These are phyloP conservation scores for Panzeria rudis DNA, from an alignment of 2,888 invertebrate species.

Conservation along the genomic window DNA sequence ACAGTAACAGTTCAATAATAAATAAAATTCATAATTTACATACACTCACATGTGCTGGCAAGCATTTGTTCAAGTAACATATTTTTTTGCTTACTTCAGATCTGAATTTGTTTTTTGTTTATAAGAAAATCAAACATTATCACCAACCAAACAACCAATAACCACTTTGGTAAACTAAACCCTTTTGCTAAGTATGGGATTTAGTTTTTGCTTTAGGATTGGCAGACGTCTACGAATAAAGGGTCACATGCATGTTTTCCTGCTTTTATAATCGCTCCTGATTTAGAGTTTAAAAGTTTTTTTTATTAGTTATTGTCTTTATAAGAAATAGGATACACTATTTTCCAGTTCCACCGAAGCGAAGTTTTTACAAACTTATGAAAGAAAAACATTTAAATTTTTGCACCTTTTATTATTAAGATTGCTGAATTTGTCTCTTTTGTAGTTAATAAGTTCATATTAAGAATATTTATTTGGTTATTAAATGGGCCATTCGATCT, in stretches of 20 bases:
- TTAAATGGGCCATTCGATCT: too few relatives aligned
- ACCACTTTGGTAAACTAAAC: constrained; percentile 31
- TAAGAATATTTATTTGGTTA: too few relatives aligned
- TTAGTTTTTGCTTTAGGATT: not conserved
- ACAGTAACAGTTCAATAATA: constrained; percentile 75
- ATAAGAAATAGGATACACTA: too few relatives aligned
- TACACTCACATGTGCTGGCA: constrained; percentile 23
- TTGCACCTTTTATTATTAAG: too few relatives aligned
- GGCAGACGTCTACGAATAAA: not conserved
- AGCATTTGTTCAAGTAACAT: constrained; percentile 26
- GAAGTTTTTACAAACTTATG: too few relatives aligned
- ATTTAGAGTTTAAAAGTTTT: not conserved
- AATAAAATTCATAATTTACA: constrained; percentile 74
- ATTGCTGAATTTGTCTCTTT: too few relatives aligned
- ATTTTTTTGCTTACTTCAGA: not conserved
- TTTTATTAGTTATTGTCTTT: too few relatives aligned
- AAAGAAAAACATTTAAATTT: too few relatives aligned
- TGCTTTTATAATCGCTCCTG: not conserved
- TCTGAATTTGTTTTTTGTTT: not conserved
- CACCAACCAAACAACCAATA: constrained; percentile 41
- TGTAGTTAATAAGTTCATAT: too few relatives aligned
- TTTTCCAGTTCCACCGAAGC: too few relatives aligned
- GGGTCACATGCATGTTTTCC: not conserved
- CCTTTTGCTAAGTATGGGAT: constrained; percentile 9
- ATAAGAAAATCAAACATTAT: constrained; percentile 71